Conservation (phyloP, 2,888 invertebrate species). For the Schizaphis graminum region DNA sequence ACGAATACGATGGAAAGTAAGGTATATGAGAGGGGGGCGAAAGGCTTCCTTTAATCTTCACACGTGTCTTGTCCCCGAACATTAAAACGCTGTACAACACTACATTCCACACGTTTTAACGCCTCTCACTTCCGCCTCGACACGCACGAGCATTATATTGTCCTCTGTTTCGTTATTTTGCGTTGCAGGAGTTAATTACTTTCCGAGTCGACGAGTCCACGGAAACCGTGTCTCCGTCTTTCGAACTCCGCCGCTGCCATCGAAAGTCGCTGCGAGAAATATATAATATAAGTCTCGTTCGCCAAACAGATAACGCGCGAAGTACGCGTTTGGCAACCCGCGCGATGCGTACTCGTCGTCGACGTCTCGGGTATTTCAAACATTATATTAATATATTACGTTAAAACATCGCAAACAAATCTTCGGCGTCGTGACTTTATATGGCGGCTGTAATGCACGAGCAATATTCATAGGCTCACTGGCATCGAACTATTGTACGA, state of each 20-base stretch:
- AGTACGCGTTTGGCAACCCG: neutral
- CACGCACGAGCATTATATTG: constrained; percentile 57
- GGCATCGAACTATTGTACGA: neutral
- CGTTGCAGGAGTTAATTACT: constrained; percentile 56
- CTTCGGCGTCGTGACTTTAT: neutral
- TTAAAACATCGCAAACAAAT: neutral
- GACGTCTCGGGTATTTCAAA: neutral
- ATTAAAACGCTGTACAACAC: constrained; percentile 59
- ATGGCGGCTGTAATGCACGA: neutral
- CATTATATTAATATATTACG: neutral
- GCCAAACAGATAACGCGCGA: constrained; percentile 27
- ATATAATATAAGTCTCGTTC: neutral
- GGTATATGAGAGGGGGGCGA: neutral
- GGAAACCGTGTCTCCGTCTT: neutral
- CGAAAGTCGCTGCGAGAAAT: neutral
- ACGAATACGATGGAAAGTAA: neutral
- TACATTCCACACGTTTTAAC: constrained; percentile 62
- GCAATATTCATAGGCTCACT: neutral
- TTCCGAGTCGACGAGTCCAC: constrained; percentile 52
- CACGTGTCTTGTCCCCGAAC: constrained; percentile 60
- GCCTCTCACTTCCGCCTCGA: constrained; percentile 53
- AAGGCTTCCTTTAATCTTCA: constrained; percentile 62
- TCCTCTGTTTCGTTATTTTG: constrained; percentile 50
- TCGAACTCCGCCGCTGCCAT: neutral
- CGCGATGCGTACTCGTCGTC: neutral